These are phyloP conservation scores for Pangasius larnaudii DNA, from an alignment of 2,797 vertebrate species.

Conservation along the genomic window DNA sequence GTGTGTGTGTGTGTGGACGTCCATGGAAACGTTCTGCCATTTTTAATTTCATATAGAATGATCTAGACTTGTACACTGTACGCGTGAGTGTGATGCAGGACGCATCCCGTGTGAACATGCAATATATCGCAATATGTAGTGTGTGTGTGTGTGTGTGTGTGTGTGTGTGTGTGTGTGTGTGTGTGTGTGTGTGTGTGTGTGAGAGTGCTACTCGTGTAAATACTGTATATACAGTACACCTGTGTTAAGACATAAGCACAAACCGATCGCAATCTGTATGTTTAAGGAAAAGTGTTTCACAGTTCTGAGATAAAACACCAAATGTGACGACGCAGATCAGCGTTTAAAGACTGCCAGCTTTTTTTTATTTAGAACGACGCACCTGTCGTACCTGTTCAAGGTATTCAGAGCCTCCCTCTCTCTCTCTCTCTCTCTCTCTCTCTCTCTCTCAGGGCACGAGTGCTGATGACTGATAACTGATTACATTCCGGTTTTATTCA, in stretches of 20 bases:
- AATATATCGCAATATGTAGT: slow-evolving; percentile 39
- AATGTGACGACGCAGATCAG: background rate
- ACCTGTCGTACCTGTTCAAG: background rate
- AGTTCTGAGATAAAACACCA: background rate
- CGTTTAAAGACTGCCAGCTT: background rate
- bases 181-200: slow-evolving; percentile 5
- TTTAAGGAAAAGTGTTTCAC: background rate
- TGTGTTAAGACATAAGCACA: slow-evolving; percentile 8
- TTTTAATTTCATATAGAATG: background rate
- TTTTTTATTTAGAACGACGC: background rate
- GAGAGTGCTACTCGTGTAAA: slow-evolving; percentile 55
- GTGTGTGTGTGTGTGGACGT: background rate
- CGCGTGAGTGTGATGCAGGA: background rate
- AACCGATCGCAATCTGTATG: background rate
- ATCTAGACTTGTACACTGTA: background rate
- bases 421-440: background rate
- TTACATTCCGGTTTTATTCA: background rate
- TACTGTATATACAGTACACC: slow-evolving; percentile 57
- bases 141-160: slow-evolving; percentile 49
- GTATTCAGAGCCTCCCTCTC: slow-evolving; percentile 2
- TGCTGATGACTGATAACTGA: background rate
- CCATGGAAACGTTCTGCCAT: background rate
- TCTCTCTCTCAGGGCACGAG: background rate
- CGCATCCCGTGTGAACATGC: background rate
- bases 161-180: slow-evolving; percentile 7